Evolutionary conservation across 2,797 vertebrate genomes (phyloP), one percentile per base, ranked within the genome.

Genomic region (Lerista edwardsae): DNA sequence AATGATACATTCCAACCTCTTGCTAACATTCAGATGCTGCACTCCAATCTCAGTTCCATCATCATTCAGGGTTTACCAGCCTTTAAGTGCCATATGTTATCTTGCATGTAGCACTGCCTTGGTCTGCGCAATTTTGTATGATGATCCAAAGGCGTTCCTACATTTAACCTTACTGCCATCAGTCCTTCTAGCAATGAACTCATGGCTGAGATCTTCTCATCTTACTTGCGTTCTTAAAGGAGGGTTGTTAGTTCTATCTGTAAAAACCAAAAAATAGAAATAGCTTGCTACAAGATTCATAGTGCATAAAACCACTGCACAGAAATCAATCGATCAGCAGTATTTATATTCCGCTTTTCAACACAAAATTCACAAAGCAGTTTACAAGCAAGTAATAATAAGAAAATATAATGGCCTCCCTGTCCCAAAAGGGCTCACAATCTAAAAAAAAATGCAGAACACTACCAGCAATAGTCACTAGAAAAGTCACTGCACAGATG

Each of bases 181-280:
- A 78, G 84, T 19, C 3, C 72, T 23, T 87, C 85, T 36, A 65
- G 62, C 27, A 71, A 14, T 25, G 23, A 1, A 36, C 74, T 87
- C 67, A 59, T 44, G 67, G 69, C 77, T 14, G 2, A 92, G 87
- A 47, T 61, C 83, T 81, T 91, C 87, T 91, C 90, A 94, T 98
- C 96, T 94, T 90, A 97, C 95, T 2, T 94, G 95, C 91, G 97
- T 96, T 95, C 97, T 97, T 90, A 98, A 92, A 84, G 95, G 95
- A 85, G 96, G 93, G 36, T 96, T 96, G 95, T 96, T 96, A 86
- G 96, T 90, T 84, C 95, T 95, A 93, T 93, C 98, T 98, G 95
- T 31, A 88, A 94, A 36, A 93, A 36, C 93, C 0, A 80, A 5
- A 86, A 44, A 61, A 25, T 61, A 23, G 39, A 76, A 7, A 75